Evolutionary conservation across 2,888 invertebrate genomes (phyloP).

Genomic region (Thyatira batis): DNA sequence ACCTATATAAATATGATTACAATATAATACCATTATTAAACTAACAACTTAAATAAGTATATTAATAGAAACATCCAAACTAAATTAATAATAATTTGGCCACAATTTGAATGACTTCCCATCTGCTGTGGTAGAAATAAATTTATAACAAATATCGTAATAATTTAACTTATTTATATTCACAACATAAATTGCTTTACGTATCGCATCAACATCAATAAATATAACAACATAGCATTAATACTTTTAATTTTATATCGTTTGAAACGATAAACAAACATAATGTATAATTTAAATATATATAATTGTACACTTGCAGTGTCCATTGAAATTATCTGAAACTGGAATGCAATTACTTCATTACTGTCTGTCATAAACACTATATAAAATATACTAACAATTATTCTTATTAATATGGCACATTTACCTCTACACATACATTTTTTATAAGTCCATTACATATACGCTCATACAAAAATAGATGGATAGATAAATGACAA

Average conservation of each 20-base stretch:
- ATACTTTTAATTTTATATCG: slow-evolving; percentile 38
- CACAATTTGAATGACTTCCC: slow-evolving; percentile 45
- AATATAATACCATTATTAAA: slow-evolving; percentile 28
- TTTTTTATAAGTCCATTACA: slow-evolving; percentile 27
- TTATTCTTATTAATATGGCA: slow-evolving; percentile 41
- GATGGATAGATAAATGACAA: slow-evolving; percentile 31
- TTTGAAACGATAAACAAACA: slow-evolving; percentile 50
- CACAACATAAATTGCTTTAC: slow-evolving; percentile 20
- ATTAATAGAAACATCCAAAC: slow-evolving; percentile 22
- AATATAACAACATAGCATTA: slow-evolving; percentile 10
- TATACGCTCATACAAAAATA: slow-evolving; percentile 69
- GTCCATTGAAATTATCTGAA: slow-evolving; percentile 14
- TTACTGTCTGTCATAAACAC: slow-evolving; percentile 27
- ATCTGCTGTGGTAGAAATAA: slow-evolving; percentile 28
- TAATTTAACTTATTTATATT: slow-evolving; percentile 13
- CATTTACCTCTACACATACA: slow-evolving; percentile 36
- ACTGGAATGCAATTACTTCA: slow-evolving; percentile 54
- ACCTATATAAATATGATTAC: slow-evolving; percentile 43
- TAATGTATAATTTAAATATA: slow-evolving; percentile 24
- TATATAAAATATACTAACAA: slow-evolving; percentile 24
- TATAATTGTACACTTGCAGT: slow-evolving; percentile 11
- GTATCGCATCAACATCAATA: slow-evolving; percentile 1
- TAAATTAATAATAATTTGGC: slow-evolving; percentile 27
- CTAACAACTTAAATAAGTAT: slow-evolving; percentile 34
- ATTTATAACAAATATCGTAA: slow-evolving; percentile 13